phyloP scores from a whole-genome alignment of 1,140 invertebrate species.

The Chironomus striatipennis region DNA sequence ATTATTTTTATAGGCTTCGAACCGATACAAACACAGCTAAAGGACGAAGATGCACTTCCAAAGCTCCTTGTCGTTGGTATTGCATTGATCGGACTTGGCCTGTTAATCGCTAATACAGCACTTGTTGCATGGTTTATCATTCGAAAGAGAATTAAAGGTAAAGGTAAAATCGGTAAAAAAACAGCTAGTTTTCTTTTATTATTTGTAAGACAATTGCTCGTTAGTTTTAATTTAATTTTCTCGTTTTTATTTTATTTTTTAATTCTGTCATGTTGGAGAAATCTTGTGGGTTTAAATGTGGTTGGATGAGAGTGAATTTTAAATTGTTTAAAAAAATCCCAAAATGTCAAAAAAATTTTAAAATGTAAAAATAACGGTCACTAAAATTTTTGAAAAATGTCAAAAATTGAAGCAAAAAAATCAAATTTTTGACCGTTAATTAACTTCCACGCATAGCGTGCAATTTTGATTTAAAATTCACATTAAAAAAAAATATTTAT shows the following conservation, averaged over 20 bases:
- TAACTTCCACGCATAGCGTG: no score
- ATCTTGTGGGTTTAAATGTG: slow-evolving; percentile 16
- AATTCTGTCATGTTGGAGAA: slow-evolving; percentile 16
- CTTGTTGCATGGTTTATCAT: slow-evolving; percentile 78
- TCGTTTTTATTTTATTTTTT: slow-evolving; percentile 23
- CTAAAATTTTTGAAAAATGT: no score
- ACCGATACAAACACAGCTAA: slow-evolving; percentile 55
- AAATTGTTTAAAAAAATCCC: no score
- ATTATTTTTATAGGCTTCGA: slow-evolving; percentile 44
- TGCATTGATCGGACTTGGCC: slow-evolving; percentile 64
- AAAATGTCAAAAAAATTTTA: neutral
- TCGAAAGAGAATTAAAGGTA: slow-evolving; percentile 56
- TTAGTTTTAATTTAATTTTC: neutral
- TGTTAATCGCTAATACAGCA: slow-evolving; percentile 71
- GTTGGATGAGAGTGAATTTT: no score
- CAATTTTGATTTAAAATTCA: no score
- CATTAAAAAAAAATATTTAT: no score
- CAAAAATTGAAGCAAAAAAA: no score
- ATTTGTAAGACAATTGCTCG: slow-evolving; percentile 27
- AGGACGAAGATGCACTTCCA: slow-evolving; percentile 57
- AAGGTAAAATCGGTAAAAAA: slow-evolving; percentile 37
- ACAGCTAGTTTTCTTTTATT: slow-evolving; percentile 46
- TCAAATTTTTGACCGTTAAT: no score
- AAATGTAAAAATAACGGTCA: neutral
- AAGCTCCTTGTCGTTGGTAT: slow-evolving; percentile 75